Base-by-base conservation (phyloP, 2,888 invertebrate species). In the Ennomos erosarius region DNA sequence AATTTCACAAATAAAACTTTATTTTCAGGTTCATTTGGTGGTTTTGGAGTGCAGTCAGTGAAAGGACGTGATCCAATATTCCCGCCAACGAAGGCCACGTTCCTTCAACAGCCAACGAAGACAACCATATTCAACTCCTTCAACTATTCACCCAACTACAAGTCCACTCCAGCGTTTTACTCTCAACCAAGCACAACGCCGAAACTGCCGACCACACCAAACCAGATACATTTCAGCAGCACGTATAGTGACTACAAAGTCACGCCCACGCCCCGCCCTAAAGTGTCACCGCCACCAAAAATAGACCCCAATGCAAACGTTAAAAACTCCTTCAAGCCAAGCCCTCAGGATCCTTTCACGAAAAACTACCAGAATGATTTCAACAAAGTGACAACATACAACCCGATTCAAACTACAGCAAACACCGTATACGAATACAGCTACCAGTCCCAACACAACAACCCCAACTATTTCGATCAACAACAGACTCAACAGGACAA, bases 41-140 rank as follows among this genome's bases (percentile, higher is more conserved):
- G 93, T 11, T 94, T 93, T 67, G 94, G 94, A n/a, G 85, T 94
- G 58, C 93, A 93, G 47, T 87, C 93, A 33, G 82, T 93, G 10
- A 93, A 94, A 78, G 90, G 90, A 63, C 84, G 93, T 69, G 88
- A 93, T 68, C 91, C 93, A 66, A 75, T 82, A 40, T 87, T 79
- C 73, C 82, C 82, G 50, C 73, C 81, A 13, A 84, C 90, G 46
- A 90, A 90, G 77, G 88, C 83, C 10, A 90, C 84, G 48, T 93
- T 79, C 76, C 74, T 84, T 38, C 87, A 78, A 1, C 87, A 82
- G 64, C 85, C 83, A 59, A 89, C 89, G 10, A 89, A 88, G 65
- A 88, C 90, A 62, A 85, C 88, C 16, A 72, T 90, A 53, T 87
- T 88, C 66, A 87, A 88, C 72, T 85, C 90, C 1, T 90, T 85